A percentile compares a stretch with the other conserved stretches of the same genome.
Conservation (phyloP, 2,888 invertebrate genomes). For the Parasteatoda lunata region DNA sequence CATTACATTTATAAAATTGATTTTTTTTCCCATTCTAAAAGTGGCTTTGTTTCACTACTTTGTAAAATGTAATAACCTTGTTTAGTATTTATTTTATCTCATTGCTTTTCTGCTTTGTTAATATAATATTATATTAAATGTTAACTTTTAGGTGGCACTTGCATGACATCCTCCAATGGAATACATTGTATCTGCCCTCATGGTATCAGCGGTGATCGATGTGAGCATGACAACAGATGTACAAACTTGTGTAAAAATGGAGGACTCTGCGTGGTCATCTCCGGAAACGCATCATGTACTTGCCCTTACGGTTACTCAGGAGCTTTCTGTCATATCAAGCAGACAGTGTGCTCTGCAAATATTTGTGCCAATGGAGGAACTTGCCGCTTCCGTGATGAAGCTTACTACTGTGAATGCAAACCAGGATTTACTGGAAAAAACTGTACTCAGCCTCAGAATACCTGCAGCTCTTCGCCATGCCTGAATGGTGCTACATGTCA, state of each 20-base stretch:
- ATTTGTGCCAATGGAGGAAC: conserved; percentile 74
- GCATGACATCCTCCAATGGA: conserved; percentile 36
- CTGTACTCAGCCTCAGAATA: conserved; percentile 80
- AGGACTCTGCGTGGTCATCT: conserved; percentile 82
- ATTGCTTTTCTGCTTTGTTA: too few species aligned
- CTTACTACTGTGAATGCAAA: conserved; percentile 75
- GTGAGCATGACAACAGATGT: conserved; percentile 79
- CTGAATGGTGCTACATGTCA: conserved; percentile 85
- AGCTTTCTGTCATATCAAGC: conserved; percentile 78
- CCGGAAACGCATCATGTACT: conserved; percentile 84
- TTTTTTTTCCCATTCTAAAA: too few species aligned
- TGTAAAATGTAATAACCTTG: too few species aligned
- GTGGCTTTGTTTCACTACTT: too few species aligned
- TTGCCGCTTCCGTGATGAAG: conserved; percentile 74
- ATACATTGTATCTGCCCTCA: conserved; percentile 77
- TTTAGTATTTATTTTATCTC: too few species aligned
- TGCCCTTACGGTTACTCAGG: conserved; percentile 80
- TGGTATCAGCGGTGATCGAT: conserved; percentile 88
- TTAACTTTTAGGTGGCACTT: conserved; percentile 52
- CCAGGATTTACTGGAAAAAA: conserved; percentile 75
- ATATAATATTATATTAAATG: not conserved
- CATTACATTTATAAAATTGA: too few species aligned
- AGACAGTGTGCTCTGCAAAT: conserved; percentile 76
- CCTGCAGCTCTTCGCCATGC: conserved; percentile 76
- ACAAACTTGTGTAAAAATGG: conserved; percentile 77